Conservation (phyloP, 2,113 vertebrate species). For the Anser brachyrhynchus region DNA sequence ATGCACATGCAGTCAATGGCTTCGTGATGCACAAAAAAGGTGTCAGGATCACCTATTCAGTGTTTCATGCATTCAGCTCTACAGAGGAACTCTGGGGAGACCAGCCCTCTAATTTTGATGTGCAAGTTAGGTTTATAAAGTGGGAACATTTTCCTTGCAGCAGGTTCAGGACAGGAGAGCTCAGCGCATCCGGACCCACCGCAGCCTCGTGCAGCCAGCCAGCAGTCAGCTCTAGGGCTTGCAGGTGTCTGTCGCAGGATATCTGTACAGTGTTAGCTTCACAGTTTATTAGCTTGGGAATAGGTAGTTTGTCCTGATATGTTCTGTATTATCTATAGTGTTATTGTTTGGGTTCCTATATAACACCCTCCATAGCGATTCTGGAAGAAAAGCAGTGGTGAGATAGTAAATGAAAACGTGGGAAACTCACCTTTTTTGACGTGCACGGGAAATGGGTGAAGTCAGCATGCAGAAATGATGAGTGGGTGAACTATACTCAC, state of each 20-base stretch:
- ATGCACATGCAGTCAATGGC: accelerated
- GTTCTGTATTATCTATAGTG: background rate
- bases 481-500: background rate
- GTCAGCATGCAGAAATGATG: background rate
- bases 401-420: background rate
- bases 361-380: background rate
- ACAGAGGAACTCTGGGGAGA: background rate
- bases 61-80: background rate
- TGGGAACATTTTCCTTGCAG: background rate
- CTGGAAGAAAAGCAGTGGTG: background rate
- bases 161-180: background rate
- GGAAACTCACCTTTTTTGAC: conserved; percentile 4
- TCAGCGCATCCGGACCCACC: background rate
- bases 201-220: background rate
- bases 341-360: background rate
- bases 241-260: background rate
- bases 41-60: background rate
- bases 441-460: background rate
- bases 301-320: background rate
- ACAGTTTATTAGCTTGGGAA: background rate
- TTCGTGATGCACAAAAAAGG: background rate
- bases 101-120: background rate
- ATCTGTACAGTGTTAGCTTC: background rate
- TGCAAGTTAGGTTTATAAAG: background rate
- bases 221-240: background rate